Conservation (phyloP, 2,113 vertebrate genomes). For the Lates calcarifer region DNA sequence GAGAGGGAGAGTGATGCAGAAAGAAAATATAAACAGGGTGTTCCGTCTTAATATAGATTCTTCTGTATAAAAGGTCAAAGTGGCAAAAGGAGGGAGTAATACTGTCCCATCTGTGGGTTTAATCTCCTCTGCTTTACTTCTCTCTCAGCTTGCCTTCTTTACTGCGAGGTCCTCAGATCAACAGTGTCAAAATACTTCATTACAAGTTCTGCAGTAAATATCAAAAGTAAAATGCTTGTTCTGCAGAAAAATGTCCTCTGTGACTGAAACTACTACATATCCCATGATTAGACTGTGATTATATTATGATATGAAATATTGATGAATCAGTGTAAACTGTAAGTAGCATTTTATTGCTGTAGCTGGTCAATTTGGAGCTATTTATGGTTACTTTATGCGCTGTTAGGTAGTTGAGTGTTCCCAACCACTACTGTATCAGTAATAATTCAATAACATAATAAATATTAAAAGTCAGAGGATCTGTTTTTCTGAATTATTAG, state of each 20-base stretch:
- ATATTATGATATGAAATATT: neutral
- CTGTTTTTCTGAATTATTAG: neutral
- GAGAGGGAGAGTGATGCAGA: conserved; percentile 57
- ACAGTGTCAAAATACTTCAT: neutral
- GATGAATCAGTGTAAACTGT: neutral
- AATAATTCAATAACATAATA: too few species aligned
- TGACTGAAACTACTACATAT: neutral
- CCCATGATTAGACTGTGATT: neutral
- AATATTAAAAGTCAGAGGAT: too few species aligned
- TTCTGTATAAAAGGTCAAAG: conserved; percentile 68
- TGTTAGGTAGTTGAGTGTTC: too few species aligned
- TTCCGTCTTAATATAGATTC: conserved; percentile 69
- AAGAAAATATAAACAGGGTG: conserved; percentile 56
- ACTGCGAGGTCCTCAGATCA: neutral
- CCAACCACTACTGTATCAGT: too few species aligned
- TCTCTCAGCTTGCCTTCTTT: neutral
- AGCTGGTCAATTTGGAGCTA: neutral
- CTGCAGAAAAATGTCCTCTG: neutral
- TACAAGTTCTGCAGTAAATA: neutral
- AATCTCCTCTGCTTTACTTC: conserved; percentile 8
- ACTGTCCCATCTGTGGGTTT: conserved; percentile 9
- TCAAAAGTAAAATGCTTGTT: neutral
- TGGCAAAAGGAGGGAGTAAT: conserved; percentile 1
- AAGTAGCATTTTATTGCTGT: neutral
- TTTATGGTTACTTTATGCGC: neutral